Base-by-base conservation (phyloP, 2,113 vertebrate species). In the Crotalus tigris region DNA sequence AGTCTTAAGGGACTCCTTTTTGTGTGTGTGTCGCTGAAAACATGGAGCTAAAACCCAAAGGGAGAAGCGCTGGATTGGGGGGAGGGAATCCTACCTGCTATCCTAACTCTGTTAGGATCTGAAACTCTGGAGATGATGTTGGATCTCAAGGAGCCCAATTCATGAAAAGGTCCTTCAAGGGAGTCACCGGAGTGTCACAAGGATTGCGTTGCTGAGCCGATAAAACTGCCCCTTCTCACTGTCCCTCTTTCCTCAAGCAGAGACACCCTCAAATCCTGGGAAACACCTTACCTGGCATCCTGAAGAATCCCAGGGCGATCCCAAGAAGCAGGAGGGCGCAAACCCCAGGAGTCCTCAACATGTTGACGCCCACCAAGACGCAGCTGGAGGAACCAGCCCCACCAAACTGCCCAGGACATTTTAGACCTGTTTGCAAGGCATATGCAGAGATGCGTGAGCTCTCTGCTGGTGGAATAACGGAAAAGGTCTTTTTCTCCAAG, bases 361-460 rank as follows among this genome's bases (percentile, higher is more conserved):
- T 93, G 39, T 54, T 87, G 24, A 4, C 1, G 0, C 49, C 24
- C 2, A 9, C 29, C 75, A 26, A 58, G 57, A 7, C 2, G 54
- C 54, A 0, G n/a, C 17, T 2, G 24, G 4, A 54, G 9, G 9
- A 53, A 5, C 2, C 23, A 33, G 46, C 13, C 3, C 29, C 4
- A 1, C 53, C 53, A 19, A 21, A 57, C 26, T 1, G 58, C 81
- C 4, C 11, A 1, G 24, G 49, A 5, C 23, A 11, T 29, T 8
- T 53, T 85, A n/a, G 49, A 3, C 19, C 26, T 15, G 87, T 3
- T 3, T 0, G 24, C 23, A 0, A 92, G 51, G 61, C 4, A 17
- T 1, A 0, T 15, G n/a, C 13, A 29, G 59, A 26, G 59, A 26
- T 3, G 1, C 15, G 2, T 5, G 8, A 81, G 75, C 75, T 9